A percentile compares a stretch with the other conserved stretches of the same genome.
Evolutionary conservation across 2,113 vertebrate genomes (phyloP).

Genomic region (Takifugu flavidus): DNA sequence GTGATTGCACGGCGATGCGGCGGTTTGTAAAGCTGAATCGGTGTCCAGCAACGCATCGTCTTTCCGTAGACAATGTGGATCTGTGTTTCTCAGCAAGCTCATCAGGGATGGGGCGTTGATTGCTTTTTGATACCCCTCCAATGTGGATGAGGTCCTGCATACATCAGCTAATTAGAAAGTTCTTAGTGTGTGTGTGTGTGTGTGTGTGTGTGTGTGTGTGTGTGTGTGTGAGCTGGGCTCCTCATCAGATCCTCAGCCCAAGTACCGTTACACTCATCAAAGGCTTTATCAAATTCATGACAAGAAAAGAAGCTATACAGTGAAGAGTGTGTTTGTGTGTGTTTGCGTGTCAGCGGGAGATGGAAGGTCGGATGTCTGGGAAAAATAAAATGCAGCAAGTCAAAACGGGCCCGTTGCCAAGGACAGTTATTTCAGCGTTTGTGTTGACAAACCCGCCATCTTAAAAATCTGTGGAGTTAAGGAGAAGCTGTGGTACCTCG

Average conservation of each 20-base stretch:
- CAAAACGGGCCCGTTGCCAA: constrained; percentile 13
- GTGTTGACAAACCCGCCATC: background rate
- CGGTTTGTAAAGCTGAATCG: constrained; percentile 62
- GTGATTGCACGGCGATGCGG: constrained; percentile 75
- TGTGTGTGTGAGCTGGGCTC: constrained; percentile 51
- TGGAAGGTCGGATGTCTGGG: constrained; percentile 17
- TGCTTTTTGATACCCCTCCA: constrained; percentile 84
- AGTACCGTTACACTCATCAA: constrained; percentile 58
- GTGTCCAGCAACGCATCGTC: constrained; percentile 70
- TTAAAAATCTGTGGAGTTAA: background rate
- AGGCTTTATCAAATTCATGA: constrained; percentile 57
- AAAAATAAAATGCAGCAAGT: constrained; percentile 33
- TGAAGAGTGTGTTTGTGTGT: constrained; percentile 4
- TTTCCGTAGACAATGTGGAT: constrained; percentile 74
- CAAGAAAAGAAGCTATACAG: constrained; percentile 45
- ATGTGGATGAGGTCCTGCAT: constrained; percentile 78
- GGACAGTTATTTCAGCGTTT: constrained; percentile 16
- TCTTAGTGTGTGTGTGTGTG: constrained; percentile 40
- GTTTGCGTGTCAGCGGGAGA: background rate
- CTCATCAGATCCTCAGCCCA: constrained; percentile 67
- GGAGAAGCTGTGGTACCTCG: constrained; percentile 24
- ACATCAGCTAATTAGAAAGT: constrained; percentile 79
- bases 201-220: constrained; percentile 28
- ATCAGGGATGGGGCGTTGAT: constrained; percentile 83
- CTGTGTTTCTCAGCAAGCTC: constrained; percentile 72